Evolutionary conservation across 2,888 invertebrate species (phyloP).

Genomic region (Gonocerus acuteangulatus): DNA sequence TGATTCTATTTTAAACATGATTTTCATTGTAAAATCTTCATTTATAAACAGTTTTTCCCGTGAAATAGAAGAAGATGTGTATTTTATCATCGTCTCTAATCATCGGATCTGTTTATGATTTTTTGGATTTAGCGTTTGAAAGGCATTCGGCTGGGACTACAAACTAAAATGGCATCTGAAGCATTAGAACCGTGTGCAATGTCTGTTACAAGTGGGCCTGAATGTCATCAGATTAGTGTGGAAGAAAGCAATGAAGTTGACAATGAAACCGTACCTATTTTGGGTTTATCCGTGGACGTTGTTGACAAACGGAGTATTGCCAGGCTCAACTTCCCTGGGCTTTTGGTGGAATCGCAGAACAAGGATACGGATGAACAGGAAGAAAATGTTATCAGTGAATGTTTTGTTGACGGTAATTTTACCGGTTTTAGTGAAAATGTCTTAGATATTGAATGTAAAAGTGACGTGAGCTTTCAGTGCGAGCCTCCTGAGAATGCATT

Average conservation of each 20-base stretch:
- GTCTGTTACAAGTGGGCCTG: conserved; percentile 1
- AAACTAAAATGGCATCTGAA: conserved; percentile 24
- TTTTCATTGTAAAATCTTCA: no score
- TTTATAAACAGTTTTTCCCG: no score
- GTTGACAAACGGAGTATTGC: conserved; percentile 29
- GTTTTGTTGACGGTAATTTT: conserved; percentile 7
- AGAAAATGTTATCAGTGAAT: not conserved
- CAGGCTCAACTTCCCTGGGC: conserved; percentile 26
- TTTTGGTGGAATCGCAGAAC: conserved; percentile 14
- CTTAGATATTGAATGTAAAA: conserved; percentile 8
- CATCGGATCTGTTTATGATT: no score
- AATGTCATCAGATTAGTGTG: not conserved
- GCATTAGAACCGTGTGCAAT: conserved; percentile 5
- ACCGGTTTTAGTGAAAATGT: conserved; percentile 3
- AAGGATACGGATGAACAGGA: not conserved
- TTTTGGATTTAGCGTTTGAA: no score
- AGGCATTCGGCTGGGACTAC: not conserved
- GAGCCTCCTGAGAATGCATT: not conserved
- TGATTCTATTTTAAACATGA: no score
- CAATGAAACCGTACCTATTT: conserved; percentile 10
- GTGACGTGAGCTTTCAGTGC: conserved; percentile 5
- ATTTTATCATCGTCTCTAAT: no score
- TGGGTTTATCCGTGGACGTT: conserved; percentile 26
- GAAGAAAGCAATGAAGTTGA: not conserved
- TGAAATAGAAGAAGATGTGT: no score